These are phyloP conservation scores for Drosophila demipolita DNA, from an alignment of 2,888 invertebrate genomes.

Conservation along the genomic window DNA sequence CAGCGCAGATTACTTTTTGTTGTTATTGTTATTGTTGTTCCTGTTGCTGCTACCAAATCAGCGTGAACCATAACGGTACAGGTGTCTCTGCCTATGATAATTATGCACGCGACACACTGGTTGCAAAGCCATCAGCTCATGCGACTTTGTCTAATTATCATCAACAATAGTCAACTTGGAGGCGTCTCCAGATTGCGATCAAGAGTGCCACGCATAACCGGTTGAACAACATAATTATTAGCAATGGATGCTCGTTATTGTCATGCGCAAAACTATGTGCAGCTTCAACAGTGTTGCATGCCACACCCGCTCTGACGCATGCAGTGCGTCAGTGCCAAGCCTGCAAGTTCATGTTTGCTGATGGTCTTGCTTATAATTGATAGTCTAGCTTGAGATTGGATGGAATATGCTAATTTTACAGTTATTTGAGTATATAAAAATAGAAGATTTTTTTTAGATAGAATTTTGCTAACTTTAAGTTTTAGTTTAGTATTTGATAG, in stretches of 20 bases:
- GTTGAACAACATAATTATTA: conserved; percentile 38
- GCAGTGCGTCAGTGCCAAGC: conserved; percentile 34
- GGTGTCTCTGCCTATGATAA: conserved; percentile 47
- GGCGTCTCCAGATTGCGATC: conserved; percentile 68
- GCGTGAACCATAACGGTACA: conserved; percentile 71
- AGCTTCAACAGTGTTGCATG: conserved; percentile 4
- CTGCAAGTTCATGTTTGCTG: conserved; percentile 9
- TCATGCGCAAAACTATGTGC: conserved; percentile 47
- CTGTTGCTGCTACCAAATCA: conserved; percentile 63
- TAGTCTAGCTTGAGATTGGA: conserved; percentile 46
- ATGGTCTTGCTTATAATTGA: conserved; percentile 44
- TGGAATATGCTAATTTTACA: conserved; percentile 26
- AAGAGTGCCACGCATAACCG: conserved; percentile 29
- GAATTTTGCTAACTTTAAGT: no score
- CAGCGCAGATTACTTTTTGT: conserved; percentile 7
- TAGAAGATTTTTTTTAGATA: neutral
- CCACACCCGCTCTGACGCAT: conserved; percentile 51
- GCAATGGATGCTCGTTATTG: conserved; percentile 28
- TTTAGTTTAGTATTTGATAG: neutral
- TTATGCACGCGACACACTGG: conserved; percentile 79
- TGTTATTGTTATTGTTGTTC: conserved; percentile 3
- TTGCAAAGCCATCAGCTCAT: conserved; percentile 51
- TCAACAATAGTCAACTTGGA: conserved; percentile 75
- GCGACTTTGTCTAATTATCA: conserved; percentile 73
- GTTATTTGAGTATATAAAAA: neutral